These are phyloP conservation scores for Nomia melanderi DNA, from an alignment of 1,140 invertebrate species.

Conservation along the genomic window DNA sequence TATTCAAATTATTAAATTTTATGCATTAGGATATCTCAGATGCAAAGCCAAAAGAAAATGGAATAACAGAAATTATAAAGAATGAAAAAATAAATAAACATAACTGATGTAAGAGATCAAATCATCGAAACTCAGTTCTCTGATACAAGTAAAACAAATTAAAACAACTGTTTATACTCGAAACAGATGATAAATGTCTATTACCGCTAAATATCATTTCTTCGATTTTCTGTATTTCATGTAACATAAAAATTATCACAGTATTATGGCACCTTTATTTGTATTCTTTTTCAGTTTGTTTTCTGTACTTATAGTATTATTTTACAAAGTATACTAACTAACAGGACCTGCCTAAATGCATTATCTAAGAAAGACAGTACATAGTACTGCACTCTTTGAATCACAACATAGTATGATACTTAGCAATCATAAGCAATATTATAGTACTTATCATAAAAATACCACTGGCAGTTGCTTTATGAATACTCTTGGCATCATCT, in stretches of 20 bases:
- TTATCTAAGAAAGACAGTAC: slow-evolving; percentile 29
- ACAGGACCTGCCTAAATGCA: slow-evolving; percentile 53
- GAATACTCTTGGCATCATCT: slow-evolving; percentile 71
- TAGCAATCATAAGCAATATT: slow-evolving; percentile 73
- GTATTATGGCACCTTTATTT: slow-evolving; percentile 54
- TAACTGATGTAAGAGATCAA: not conserved
- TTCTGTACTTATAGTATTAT: slow-evolving; percentile 28
- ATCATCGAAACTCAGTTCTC: not conserved
- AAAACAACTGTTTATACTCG: not conserved
- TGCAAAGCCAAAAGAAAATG: not conserved
- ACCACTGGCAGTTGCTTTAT: slow-evolving; percentile 70
- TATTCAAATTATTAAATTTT: not conserved
- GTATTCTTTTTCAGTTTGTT: slow-evolving; percentile 28
- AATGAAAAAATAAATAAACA: slow-evolving; percentile 14
- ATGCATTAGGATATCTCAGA: not conserved
- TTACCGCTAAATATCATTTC: not conserved
- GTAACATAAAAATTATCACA: slow-evolving; percentile 6
- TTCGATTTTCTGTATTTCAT: not conserved
- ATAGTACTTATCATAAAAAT: slow-evolving; percentile 74
- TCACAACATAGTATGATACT: slow-evolving; percentile 63
- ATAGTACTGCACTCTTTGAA: slow-evolving; percentile 24
- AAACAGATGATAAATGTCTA: not conserved
- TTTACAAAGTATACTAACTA: slow-evolving; percentile 43
- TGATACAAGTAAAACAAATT: not conserved
- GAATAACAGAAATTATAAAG: not conserved